Percentiles rank a stretch among this genome's conserved stretches.
Evolutionary conservation across 2,113 vertebrate genomes (phyloP).

Genomic region (Tetraodon nigroviridis): DNA sequence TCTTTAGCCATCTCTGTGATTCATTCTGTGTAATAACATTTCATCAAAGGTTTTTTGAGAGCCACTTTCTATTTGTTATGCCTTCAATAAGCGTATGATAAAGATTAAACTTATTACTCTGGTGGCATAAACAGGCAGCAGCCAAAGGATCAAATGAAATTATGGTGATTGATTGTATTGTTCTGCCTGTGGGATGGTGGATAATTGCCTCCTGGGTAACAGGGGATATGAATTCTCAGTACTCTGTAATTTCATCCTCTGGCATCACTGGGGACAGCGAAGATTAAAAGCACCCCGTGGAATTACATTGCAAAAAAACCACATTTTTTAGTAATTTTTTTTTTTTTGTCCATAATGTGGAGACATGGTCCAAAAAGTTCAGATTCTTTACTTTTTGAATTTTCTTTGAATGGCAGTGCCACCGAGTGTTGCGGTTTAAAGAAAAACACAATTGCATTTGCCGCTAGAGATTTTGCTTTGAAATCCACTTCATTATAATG

Average conservation of each 20-base stretch:
- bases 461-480: too few species aligned
- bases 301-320: slow-evolving; percentile 58
- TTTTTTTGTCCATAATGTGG: neutral
- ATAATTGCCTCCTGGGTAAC: slow-evolving; percentile 76
- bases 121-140: slow-evolving; percentile 75
- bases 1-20: slow-evolving; percentile 71
- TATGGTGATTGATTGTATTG: slow-evolving; percentile 79
- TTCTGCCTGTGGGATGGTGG: slow-evolving; percentile 71
- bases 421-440: too few species aligned
- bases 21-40: slow-evolving; percentile 75
- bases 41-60: slow-evolving; percentile 64
- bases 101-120: slow-evolving; percentile 78
- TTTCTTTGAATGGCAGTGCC: too few species aligned
- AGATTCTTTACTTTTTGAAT: too few species aligned
- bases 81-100: slow-evolving; percentile 70
- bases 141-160: slow-evolving; percentile 78
- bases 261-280: slow-evolving; percentile 59
- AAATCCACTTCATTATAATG: too few species aligned
- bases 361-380: too few species aligned
- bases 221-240: slow-evolving; percentile 71
- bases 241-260: slow-evolving; percentile 72
- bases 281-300: slow-evolving; percentile 69
- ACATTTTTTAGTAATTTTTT: slow-evolving; percentile 30
- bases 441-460: too few species aligned
- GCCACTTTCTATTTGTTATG: slow-evolving; percentile 72